Evolutionary conservation across 2,888 invertebrate species (phyloP), one percentile per base, ranked within the genome.

Genomic region (Eupithecia pulchellata): DNA sequence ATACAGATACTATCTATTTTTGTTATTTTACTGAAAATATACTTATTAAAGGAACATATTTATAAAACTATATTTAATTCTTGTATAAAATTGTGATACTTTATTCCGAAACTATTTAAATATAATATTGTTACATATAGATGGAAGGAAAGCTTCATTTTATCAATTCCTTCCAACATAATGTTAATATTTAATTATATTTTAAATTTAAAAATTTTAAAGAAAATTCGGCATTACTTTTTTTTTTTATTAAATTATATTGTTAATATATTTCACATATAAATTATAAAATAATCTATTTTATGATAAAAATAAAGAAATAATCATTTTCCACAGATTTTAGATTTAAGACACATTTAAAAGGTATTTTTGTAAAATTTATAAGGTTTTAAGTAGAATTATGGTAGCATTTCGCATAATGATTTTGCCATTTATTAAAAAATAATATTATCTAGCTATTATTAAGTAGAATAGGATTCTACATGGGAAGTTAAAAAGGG

Each of bases 341-440:
- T 61, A 61, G 34, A 32, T 20, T 32, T 61, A 61, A 52, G 67
- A 52, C 34, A 67, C 52, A 62, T 60, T n/a, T 52, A 52, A 61
- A 61, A 63, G 27, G 36, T 68, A 66, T 68, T 74, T 71, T 74
- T 69, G 32, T 71, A 74, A 71, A 36, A 61, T 55, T 61, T 73
- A 69, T 68, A 61, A 57, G 64, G 17, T 29, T 61, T 42, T n/a
- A 60, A 32, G 20, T 60, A 62, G 27, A n/a, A 34, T 36, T 61
- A 32, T 39, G 30, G 60, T 65, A 69, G 68, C 70, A 72, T 72
- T 66, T 72, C 52, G 55, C 70, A 61, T 72, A 52, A 64, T 74
- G 68, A 72, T 66, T 68, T 69, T 72, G 69, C 68, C 69, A 74
- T 74, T 72, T 70, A 62, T 57, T 62, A 52, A 62, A 6, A 52